Evolutionary conservation across 2,888 invertebrate genomes (phyloP).

Genomic region (Tridacna crocea): DNA sequence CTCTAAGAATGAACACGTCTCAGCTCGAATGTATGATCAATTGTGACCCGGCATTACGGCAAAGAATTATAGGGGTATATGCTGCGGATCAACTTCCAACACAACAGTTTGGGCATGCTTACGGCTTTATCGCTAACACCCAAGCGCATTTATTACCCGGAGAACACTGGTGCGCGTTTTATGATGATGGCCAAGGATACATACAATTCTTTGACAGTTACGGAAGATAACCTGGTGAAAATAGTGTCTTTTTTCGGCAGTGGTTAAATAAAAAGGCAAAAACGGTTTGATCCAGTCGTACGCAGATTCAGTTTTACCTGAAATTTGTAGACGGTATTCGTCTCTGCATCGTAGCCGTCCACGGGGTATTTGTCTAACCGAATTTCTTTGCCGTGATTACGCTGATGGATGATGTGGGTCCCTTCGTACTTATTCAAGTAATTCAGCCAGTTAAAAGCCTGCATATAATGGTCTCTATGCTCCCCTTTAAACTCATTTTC

Average conservation of each 20-base stretch:
- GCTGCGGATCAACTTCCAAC: constrained; percentile 35
- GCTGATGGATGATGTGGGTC: constrained; percentile 36
- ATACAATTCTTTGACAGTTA: constrained; percentile 18
- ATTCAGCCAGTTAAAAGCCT: constrained; percentile 45
- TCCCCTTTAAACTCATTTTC: constrained; percentile 50
- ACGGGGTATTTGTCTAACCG: constrained; percentile 32
- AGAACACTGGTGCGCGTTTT: constrained; percentile 30
- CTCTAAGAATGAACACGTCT: constrained; percentile 21
- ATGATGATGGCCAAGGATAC: not conserved
- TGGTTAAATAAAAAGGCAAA: not conserved
- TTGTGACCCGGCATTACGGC: constrained; percentile 30
- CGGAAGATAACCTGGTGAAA: not conserved
- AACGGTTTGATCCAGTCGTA: not conserved
- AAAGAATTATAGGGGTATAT: constrained; percentile 30
- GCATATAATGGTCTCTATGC: constrained; percentile 33
- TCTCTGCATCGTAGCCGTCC: constrained; percentile 31
- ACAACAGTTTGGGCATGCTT: constrained; percentile 2
- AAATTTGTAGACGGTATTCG: constrained; percentile 37
- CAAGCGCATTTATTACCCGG: constrained; percentile 22
- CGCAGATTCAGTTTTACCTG: constrained; percentile 30
- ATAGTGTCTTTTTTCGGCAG: not conserved
- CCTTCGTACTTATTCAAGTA: constrained; percentile 34
- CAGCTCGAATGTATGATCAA: constrained; percentile 33
- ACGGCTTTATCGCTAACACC: constrained; percentile 40
- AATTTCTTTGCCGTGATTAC: constrained; percentile 38